phyloP scores from a whole-genome alignment of 2,888 invertebrate genomes.

The Mactromeris polynyma region DNA sequence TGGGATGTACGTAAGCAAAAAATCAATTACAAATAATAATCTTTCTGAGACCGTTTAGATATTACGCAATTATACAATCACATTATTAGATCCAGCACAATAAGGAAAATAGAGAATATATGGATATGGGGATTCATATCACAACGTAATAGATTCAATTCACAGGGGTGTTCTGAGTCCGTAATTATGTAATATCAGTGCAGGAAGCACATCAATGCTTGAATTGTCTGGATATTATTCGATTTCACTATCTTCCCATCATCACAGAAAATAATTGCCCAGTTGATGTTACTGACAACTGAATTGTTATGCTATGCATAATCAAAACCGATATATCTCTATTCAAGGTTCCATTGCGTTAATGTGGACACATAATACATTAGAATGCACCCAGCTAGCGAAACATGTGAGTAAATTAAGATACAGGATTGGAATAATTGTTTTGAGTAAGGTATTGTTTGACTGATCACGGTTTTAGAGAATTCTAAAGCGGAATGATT shows the following conservation, averaged over 20 bases:
- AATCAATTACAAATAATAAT: neutral
- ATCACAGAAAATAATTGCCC: neutral
- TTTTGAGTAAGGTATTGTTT: neutral
- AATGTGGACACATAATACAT: neutral
- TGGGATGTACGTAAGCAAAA: no score
- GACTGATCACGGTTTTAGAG: neutral
- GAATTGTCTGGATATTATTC: constrained; percentile 1
- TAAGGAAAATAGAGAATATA: neutral
- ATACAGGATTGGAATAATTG: neutral
- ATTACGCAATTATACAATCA: neutral
- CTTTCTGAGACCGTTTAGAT: neutral
- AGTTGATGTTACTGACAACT: neutral
- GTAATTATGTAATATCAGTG: neutral
- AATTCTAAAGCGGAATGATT: neutral
- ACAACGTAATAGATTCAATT: neutral
- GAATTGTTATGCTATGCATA: constrained; percentile 1
- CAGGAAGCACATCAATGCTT: neutral
- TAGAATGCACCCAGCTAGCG: neutral
- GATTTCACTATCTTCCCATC: neutral
- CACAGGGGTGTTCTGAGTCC: neutral
- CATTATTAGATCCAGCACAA: neutral
- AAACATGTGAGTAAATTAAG: neutral
- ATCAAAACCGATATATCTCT: neutral
- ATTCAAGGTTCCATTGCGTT: neutral
- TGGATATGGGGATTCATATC: neutral